Evolutionary conservation across 2,797 vertebrate species (phyloP).

Genomic region (Pteronotus mesoamericanus): DNA sequence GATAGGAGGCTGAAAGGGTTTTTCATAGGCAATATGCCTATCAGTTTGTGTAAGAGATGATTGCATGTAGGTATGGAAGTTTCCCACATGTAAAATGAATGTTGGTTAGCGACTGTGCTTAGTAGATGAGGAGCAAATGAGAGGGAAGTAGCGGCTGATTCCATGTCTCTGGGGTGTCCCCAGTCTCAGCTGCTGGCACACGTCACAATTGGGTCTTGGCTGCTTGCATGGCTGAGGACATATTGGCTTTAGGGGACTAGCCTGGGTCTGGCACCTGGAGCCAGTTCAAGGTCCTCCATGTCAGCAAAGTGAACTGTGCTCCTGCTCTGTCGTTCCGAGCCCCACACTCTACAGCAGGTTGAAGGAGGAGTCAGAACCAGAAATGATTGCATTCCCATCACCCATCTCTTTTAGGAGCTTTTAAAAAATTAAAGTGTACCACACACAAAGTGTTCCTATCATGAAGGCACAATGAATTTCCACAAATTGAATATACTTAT

Average conservation of each 20-base stretch:
- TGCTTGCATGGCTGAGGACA: not conserved
- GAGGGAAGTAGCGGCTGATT: not conserved
- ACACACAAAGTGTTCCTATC: not conserved
- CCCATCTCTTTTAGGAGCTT: not conserved
- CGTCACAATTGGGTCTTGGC: not conserved
- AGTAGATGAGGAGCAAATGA: not conserved
- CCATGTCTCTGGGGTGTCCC: not conserved
- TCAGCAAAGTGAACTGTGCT: not conserved
- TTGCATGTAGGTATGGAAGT: not conserved
- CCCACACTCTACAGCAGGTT: not conserved
- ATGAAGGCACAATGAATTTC: not conserved
- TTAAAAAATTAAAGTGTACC: not conserved
- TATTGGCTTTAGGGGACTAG: not conserved
- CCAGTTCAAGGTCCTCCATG: not conserved
- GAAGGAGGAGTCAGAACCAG: not conserved
- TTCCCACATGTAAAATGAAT: not conserved
- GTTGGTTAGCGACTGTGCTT: not conserved
- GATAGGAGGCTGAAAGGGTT: not conserved
- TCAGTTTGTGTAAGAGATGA: not conserved
- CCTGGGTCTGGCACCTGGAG: not conserved
- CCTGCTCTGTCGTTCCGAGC: not conserved
- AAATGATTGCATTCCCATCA: not conserved
- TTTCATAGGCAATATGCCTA: not conserved
- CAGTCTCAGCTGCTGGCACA: not conserved
- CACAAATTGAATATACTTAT: not conserved